Conservation (phyloP, 2,797 vertebrate genomes). For the Micromesistius poutassou region DNA sequence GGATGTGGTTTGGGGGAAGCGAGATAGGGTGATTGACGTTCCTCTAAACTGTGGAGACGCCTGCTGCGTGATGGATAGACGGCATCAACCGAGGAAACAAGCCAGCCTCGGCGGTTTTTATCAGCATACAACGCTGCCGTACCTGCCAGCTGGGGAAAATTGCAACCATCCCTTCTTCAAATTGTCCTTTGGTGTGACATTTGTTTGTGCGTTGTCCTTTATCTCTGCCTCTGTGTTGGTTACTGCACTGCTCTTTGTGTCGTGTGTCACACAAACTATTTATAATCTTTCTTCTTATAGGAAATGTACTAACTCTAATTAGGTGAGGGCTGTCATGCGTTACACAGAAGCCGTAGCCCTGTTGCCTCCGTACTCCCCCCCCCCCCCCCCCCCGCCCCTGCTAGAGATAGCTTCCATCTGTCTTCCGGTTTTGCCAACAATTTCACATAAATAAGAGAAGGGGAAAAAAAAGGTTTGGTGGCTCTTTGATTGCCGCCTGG, state of each 20-base stretch:
- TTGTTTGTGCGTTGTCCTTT: neutral
- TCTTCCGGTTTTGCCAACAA: conserved; percentile 66
- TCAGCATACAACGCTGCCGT: conserved; percentile 47
- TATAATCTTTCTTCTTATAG: neutral
- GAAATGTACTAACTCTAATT: neutral
- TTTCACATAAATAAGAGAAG: conserved; percentile 45
- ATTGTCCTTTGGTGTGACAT: conserved; percentile 32
- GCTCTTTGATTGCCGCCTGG: conserved; percentile 59
- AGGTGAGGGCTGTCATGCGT: neutral
- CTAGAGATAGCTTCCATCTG: conserved; percentile 50
- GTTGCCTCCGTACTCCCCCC: neutral
- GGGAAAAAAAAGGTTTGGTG: conserved; percentile 64
- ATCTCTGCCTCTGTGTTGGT: neutral
- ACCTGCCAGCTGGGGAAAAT: conserved; percentile 31
- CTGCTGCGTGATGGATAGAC: conserved; percentile 59
- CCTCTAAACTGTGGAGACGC: conserved; percentile 47
- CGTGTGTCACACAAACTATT: neutral
- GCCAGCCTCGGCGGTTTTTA: conserved; percentile 54
- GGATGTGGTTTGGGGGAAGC: conserved; percentile 29
- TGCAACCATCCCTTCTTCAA: conserved; percentile 30
- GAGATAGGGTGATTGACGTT: conserved; percentile 57
- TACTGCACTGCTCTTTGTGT: neutral
- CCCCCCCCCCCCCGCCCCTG: conserved; percentile 29
- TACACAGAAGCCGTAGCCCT: neutral
- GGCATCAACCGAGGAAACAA: conserved; percentile 47